Evolutionary conservation across 1,140 invertebrate genomes (phyloP), one percentile per base, ranked within the genome.

Genomic region (Drosophila novamexicana): DNA sequence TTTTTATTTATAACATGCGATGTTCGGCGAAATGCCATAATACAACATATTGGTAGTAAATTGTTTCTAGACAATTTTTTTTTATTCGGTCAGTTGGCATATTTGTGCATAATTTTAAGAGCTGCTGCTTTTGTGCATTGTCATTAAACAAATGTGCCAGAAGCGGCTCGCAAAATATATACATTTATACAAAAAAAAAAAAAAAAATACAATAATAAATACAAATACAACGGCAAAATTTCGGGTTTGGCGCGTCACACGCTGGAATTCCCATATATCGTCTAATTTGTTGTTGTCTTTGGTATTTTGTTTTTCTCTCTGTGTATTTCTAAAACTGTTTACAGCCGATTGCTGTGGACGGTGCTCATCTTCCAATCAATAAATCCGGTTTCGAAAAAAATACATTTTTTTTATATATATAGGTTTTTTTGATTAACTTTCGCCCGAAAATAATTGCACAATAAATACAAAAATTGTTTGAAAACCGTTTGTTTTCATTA

Each of bases 71-170:
- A 69, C 72, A 75, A 57, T 70, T 70, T 78, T 70, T 78, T 65
- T 57, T 72, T 61, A 75, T 70, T 69, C 70, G 64, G 61, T 74
- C 53, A 58, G 57, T 70, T 64, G 62, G 56, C 75, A 75, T 57
- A 29, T 70, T 66, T 71, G 66, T 75, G 76, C 76, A 78, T 78
- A 75, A 59, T 65, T 75, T 71, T 70, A 57, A 71, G 58, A 68
- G 70, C 39, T 69, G 49, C 40, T 66, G 68, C 61, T 74, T 79
- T 88, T 61, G 50, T 82, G 82, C 74, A 84, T 89, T 89, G 84
- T 89, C 85, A 89, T 90, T 89, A 84, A 90, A 89, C 84, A 89
- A 89, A 88, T 88, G 77, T 88, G 80, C 80, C 84, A 88, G 78
- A 84, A 90, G 85, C 74, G 66, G 68, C 83, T 82, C 52, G 75